Conservation (phyloP, 2,888 invertebrate genomes). For the Hirtodrosophila cameraria region DNA sequence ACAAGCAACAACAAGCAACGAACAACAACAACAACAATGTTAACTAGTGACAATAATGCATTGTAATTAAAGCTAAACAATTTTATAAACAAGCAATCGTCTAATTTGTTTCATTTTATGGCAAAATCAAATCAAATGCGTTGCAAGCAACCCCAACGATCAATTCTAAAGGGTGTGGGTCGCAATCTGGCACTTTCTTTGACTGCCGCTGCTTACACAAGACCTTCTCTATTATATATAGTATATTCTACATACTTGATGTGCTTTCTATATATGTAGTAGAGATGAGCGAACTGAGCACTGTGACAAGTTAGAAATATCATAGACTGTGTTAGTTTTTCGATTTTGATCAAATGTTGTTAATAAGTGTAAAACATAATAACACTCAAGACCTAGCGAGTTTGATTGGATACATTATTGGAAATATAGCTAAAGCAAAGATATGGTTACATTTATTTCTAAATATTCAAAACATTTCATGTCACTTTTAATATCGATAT, state of each 20-base stretch:
- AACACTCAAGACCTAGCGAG: too few relatives aligned
- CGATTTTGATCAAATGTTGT: too few relatives aligned
- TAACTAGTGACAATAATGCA: slow-evolving; percentile 58
- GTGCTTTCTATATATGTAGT: too few relatives aligned
- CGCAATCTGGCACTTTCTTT: slow-evolving; percentile 60
- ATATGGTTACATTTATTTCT: too few relatives aligned
- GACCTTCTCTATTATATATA: slow-evolving; percentile 15
- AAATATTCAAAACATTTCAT: too few relatives aligned
- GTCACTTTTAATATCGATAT: too few relatives aligned
- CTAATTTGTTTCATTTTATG: slow-evolving; percentile 75
- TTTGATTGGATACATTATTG: too few relatives aligned
- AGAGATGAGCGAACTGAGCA: too few relatives aligned
- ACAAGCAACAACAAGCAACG: slow-evolving; percentile 25
- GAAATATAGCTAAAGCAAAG: too few relatives aligned
- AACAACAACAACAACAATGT: slow-evolving; percentile 38
- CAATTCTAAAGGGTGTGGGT: slow-evolving; percentile 57
- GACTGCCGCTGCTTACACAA: slow-evolving; percentile 40
- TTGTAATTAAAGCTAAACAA: slow-evolving; percentile 60
- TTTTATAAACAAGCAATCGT: slow-evolving; percentile 47
- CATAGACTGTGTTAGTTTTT: too few relatives aligned
- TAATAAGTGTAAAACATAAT: too few relatives aligned
- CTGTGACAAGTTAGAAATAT: too few relatives aligned
- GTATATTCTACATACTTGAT: slow-evolving; percentile 2
- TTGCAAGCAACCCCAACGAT: slow-evolving; percentile 51
- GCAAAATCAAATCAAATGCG: slow-evolving; percentile 68